Evolutionary conservation across 2,797 vertebrate genomes (phyloP).

Genomic region (Ceryle rudis): DNA sequence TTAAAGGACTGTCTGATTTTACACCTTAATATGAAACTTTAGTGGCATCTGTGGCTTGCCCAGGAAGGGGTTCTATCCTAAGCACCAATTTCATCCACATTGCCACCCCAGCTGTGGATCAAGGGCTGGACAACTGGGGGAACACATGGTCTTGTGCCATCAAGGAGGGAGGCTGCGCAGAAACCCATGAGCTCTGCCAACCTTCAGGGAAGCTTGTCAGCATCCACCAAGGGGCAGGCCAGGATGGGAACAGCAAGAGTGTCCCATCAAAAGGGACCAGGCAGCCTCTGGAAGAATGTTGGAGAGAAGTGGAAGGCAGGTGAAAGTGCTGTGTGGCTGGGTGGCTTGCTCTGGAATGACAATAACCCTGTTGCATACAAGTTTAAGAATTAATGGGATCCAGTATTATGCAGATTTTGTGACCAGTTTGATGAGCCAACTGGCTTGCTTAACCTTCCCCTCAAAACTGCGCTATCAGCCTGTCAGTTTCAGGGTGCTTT

Average conservation of each 20-base stretch:
- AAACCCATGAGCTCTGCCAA: background rate
- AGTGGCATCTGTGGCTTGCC: background rate
- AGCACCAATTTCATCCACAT: fast-evolving
- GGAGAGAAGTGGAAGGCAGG: background rate
- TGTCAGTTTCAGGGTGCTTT: background rate
- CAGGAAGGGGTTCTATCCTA: background rate
- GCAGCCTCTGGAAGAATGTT: background rate
- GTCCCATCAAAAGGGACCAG: background rate
- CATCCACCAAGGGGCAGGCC: background rate
- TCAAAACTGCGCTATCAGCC: slow-evolving; percentile 26
- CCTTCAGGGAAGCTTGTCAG: background rate
- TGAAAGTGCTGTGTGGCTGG: background rate
- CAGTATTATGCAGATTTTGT: background rate
- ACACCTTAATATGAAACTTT: background rate
- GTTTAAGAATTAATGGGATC: slow-evolving; percentile 49
- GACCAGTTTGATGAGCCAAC: slow-evolving; percentile 52
- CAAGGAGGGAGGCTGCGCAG: fast-evolving
- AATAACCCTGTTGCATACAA: background rate
- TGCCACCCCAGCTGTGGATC: fast-evolving
- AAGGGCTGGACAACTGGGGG: fast-evolving
- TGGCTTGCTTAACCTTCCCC: slow-evolving; percentile 54
- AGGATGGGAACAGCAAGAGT: background rate
- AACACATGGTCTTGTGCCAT: fast-evolving
- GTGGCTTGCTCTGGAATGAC: slow-evolving; percentile 2
- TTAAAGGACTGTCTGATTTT: background rate